These are phyloP conservation scores for Blastobasis adustella DNA, from an alignment of 2,888 invertebrate species.

Conservation along the genomic window DNA sequence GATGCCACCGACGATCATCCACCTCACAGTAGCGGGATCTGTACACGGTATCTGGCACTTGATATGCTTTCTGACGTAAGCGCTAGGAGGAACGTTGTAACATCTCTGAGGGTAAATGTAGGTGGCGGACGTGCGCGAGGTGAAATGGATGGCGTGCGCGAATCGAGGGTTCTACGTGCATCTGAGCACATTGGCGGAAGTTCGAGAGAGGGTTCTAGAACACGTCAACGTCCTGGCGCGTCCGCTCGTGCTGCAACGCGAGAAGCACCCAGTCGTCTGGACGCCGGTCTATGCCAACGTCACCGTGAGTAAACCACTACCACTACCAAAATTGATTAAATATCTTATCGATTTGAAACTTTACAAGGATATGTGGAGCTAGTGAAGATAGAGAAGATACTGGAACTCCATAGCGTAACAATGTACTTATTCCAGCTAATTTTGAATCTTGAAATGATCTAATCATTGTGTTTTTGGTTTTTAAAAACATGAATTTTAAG, in stretches of 20 bases:
- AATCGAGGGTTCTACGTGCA: constrained; percentile 98
- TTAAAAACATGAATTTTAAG: too few relatives aligned
- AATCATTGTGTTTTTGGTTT: too few relatives aligned
- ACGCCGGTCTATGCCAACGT: constrained; percentile 97
- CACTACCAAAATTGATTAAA: too few relatives aligned
- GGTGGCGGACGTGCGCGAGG: constrained; percentile 92
- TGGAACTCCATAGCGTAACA: too few relatives aligned
- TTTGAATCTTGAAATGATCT: too few relatives aligned
- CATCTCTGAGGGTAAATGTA: constrained; percentile 28
- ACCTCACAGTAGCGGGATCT: constrained; percentile 20
- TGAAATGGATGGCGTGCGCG: constrained; percentile 98
- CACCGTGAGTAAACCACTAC: constrained; percentile 73
- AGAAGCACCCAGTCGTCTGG: constrained; percentile 95
- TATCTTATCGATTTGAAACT: too few relatives aligned
- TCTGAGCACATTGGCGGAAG: constrained; percentile 96
- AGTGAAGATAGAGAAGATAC: too few relatives aligned
- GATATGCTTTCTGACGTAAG: background rate
- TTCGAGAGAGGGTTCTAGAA: constrained; percentile 95
- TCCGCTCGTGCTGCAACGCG: constrained; percentile 91
- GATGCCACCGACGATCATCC: constrained; percentile 18
- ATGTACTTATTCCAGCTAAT: too few relatives aligned
- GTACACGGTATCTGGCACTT: constrained; percentile 20
- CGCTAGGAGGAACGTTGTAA: background rate
- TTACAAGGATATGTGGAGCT: too few relatives aligned
- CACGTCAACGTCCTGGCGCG: constrained; percentile 98